Conservation (phyloP, 2,888 invertebrate species). For the Caenorhabditis imperialis region DNA sequence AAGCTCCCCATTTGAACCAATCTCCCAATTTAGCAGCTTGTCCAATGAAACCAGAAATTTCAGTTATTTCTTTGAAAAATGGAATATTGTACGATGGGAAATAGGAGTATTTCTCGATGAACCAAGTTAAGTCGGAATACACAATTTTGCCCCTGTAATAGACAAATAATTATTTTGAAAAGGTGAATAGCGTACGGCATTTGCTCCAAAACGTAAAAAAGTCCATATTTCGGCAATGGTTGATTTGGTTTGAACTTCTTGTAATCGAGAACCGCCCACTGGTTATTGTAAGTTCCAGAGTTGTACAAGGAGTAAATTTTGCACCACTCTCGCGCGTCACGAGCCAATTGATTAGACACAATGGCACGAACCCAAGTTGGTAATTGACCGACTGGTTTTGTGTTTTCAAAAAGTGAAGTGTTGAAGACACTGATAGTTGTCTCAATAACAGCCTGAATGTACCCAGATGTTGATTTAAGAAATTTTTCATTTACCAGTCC, state of each 20-base stretch:
- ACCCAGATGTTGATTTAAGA: constrained; percentile 1
- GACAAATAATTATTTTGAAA: not conserved
- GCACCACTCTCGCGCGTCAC: constrained; percentile 85
- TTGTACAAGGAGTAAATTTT: constrained; percentile 84
- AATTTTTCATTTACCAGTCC: constrained; percentile 62
- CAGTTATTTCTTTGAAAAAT: constrained; percentile 83
- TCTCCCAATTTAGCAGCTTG: constrained; percentile 81
- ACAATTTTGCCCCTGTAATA: constrained; percentile 70
- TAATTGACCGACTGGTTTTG: constrained; percentile 82
- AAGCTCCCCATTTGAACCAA: constrained; percentile 83
- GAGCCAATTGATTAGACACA: constrained; percentile 88
- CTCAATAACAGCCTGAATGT: constrained; percentile 83
- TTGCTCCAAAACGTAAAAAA: constrained; percentile 87
- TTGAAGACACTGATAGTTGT: constrained; percentile 87
- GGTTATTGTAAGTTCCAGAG: constrained; percentile 88
- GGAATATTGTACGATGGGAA: constrained; percentile 86
- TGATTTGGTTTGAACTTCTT: constrained; percentile 82
- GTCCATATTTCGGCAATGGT: constrained; percentile 78
- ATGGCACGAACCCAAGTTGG: constrained; percentile 85
- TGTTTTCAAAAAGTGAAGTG: constrained; percentile 83
- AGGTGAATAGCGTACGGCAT: constrained; percentile 80
- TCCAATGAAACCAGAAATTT: constrained; percentile 82
- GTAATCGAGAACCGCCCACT: constrained; percentile 88
- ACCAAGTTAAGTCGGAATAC: constrained; percentile 74
- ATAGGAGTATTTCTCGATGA: constrained; percentile 81